Evolutionary conservation across 2,797 vertebrate genomes (phyloP), one percentile per base, ranked within the genome.

Genomic region (Trachurus trachurus): DNA sequence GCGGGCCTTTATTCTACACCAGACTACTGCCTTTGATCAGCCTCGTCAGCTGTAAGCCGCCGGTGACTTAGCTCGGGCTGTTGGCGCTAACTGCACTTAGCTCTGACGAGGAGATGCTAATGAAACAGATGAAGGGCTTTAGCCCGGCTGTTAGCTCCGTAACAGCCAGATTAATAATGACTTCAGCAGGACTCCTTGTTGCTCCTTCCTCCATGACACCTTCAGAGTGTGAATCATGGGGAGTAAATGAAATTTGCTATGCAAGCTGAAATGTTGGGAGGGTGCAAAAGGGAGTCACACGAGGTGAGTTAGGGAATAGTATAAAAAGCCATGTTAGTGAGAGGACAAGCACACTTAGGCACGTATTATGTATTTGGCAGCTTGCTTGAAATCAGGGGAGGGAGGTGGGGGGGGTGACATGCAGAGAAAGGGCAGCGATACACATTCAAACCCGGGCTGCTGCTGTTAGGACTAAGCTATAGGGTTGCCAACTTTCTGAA

Each of bases 111-210:
- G 50, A 81, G 83, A 89, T 88, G 86, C 87, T 90, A 91, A 91
- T 91, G 80, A 88, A 87, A 84, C 71, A 89, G 87, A 89, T 91
- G 84, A 91, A 89, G 87, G 75, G 81, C 73, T 87, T 90, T 79
- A 87, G 82, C 72, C 72, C 83, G 56, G 64, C 80, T 58, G 79
- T 85, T 86, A 81, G 85, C 76, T 77, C 50, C 59, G 65, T 68
- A 81, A 80, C 61, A 80, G 59, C 17, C 47, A 70, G 78, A 90
- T 83, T 86, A 84, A 73, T 81, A 72, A 76, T 71, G 80, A 82
- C 75, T 91, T 80, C 42, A 65, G 62, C 5, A 9, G 66, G 69
- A 70, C 64, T 78, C 64, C 37, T 59, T 73, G 71, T 58, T 83
- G 70, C 76, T 84, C 40, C 60, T 86, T 81, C 72, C 21, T 26